These are phyloP conservation scores for Diacarnus erythraeanus DNA, from an alignment of 37 sponge, comb jelly and placozoan genomes.

Conservation along the genomic window DNA sequence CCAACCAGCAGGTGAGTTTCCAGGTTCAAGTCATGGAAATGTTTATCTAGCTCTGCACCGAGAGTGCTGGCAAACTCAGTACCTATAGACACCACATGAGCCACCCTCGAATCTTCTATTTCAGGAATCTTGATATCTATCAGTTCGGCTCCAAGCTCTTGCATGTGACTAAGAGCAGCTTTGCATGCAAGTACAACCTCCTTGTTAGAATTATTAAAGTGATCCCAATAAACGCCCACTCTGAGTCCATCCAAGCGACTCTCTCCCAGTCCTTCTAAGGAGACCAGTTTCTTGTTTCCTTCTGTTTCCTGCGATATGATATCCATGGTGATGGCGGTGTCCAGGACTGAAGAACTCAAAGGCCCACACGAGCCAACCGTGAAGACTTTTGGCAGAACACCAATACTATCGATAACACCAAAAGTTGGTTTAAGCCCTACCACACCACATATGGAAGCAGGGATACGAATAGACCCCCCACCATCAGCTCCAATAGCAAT, in stretches of 20 bases:
- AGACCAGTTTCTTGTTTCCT: conserved; percentile 20
- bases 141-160: conserved; percentile 61
- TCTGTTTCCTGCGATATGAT: conserved; percentile 34
- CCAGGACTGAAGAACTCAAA: conserved; percentile 56
- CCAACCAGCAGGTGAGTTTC: conserved; percentile 54
- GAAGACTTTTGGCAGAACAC: conserved; percentile 17
- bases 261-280: conserved; percentile 46
- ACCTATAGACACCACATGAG: conserved; percentile 48
- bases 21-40: conserved; percentile 57
- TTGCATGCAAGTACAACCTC: conserved; percentile 57
- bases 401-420: conserved; percentile 33
- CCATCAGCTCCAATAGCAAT: conserved; percentile 91
- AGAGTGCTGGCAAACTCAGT: conserved; percentile 55
- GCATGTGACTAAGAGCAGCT: conserved; percentile 33
- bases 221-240: conserved; percentile 63
- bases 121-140: conserved; percentile 77
- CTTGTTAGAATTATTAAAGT: conserved; percentile 53
- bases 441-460: conserved; percentile 84
- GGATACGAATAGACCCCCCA: conserved; percentile 92
- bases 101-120: conserved; percentile 67
- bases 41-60: conserved; percentile 40
- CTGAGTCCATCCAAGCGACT: conserved; percentile 43
- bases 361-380: conserved; percentile 67
- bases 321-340: conserved; percentile 59
- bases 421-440: conserved; percentile 91